These are phyloP conservation scores for Catamblyrhynchus diadema DNA, from an alignment of 2,797 vertebrate genomes.

Conservation along the genomic window DNA sequence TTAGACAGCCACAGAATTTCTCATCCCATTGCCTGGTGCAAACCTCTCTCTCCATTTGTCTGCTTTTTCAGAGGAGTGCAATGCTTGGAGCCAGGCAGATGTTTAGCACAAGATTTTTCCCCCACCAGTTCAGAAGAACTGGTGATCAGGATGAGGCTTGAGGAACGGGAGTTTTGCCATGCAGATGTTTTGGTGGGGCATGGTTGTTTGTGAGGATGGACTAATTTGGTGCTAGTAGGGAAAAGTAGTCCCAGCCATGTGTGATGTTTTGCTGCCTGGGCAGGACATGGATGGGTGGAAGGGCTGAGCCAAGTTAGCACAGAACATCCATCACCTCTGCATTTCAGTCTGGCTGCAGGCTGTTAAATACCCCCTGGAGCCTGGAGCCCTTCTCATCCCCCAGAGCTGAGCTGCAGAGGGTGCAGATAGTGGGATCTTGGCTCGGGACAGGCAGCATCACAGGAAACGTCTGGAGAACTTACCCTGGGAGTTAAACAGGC, in stretches of 20 bases:
- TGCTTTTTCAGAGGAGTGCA: neutral
- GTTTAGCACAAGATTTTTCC: neutral
- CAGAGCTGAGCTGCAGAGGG: neutral
- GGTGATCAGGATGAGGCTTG: neutral
- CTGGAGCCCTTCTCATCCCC: neutral
- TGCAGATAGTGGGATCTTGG: neutral
- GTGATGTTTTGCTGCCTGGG: neutral
- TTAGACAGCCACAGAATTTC: neutral
- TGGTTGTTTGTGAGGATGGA: neutral
- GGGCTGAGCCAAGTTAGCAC: neutral
- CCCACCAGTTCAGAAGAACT: neutral
- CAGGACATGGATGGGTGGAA: neutral
- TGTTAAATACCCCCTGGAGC: neutral
- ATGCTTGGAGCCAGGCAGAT: neutral
- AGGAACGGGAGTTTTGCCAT: neutral
- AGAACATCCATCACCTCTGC: neutral
- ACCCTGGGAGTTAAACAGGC: neutral
- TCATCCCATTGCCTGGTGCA: neutral
- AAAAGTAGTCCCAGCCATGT: accelerated
- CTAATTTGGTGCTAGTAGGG: accelerated
- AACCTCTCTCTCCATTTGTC: neutral
- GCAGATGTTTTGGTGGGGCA: neutral
- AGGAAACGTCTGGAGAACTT: neutral
- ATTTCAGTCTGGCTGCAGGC: neutral
- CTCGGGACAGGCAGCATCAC: neutral